These are phyloP conservation scores for Melanotaenia maccullochi DNA, from an alignment of 2,797 vertebrate species.

Conservation along the genomic window DNA sequence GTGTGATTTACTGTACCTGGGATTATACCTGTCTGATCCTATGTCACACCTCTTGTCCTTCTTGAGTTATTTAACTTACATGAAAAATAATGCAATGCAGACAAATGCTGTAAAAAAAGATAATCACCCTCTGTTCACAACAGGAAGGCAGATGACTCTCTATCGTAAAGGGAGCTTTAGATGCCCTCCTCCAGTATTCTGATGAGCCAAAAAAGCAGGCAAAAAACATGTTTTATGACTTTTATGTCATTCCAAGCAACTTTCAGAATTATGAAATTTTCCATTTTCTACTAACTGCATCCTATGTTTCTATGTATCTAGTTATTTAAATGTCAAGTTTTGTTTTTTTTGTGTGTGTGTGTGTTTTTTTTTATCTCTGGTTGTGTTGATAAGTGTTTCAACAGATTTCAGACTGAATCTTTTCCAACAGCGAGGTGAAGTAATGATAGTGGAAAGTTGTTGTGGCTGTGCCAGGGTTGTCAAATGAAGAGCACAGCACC, in stretches of 20 bases:
- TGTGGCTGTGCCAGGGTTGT: conserved; percentile 9
- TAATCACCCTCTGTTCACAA: conserved; percentile 5
- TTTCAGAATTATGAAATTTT: conserved; percentile 24
- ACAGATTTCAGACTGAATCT: conserved; percentile 7
- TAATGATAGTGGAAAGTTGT: conserved; percentile 20
- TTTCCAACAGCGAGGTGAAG: conserved; percentile 17
- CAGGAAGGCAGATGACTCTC: conserved; percentile 1
- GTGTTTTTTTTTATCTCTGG: neutral
- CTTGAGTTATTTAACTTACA: conserved; percentile 20
- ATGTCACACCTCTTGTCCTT: conserved; percentile 11
- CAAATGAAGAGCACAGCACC: conserved; percentile 9
- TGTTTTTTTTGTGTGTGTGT: neutral
- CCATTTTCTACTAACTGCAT: conserved; percentile 38
- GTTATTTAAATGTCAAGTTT: conserved; percentile 26
- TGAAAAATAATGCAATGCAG: neutral
- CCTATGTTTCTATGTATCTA: conserved; percentile 11
- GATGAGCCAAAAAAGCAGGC: conserved; percentile 28
- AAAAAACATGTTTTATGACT: conserved; percentile 43
- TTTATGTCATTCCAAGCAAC: conserved; percentile 23
- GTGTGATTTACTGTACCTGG: conserved; percentile 45
- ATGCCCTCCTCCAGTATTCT: conserved; percentile 34
- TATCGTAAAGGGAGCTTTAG: conserved; percentile 14
- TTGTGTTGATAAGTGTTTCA: conserved; percentile 22
- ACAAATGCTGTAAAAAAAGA: conserved; percentile 5
- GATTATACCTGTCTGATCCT: conserved; percentile 42